These are phyloP conservation scores for Lasioglossum malachurum DNA, from an alignment of 2,888 invertebrate genomes.

Conservation along the genomic window DNA sequence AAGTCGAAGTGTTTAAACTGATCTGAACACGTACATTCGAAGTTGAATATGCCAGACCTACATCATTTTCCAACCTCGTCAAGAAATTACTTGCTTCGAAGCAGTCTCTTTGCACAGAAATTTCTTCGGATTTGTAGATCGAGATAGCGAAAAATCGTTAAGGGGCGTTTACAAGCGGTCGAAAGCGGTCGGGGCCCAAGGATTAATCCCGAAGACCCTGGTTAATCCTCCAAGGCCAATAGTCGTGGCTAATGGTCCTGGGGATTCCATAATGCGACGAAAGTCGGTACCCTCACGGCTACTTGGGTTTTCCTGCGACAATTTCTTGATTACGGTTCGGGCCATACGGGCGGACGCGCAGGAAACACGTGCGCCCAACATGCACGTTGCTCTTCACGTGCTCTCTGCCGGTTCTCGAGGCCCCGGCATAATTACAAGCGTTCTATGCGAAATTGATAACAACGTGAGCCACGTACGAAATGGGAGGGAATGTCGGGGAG, in stretches of 20 bases:
- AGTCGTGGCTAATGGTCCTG: slow-evolving; percentile 14
- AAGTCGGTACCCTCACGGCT: slow-evolving; percentile 38
- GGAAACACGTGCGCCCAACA: slow-evolving; percentile 53
- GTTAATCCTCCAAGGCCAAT: slow-evolving; percentile 12
- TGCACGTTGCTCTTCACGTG: slow-evolving; percentile 40
- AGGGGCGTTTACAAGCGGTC: background rate
- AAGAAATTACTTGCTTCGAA: too few species aligned
- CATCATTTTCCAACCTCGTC: background rate
- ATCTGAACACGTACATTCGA: too few species aligned
- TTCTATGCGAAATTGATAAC: slow-evolving; percentile 52
- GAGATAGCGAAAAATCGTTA: background rate
- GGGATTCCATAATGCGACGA: slow-evolving; percentile 50
- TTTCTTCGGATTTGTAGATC: background rate
- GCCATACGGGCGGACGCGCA: slow-evolving; percentile 63
- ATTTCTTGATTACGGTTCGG: slow-evolving; percentile 46
- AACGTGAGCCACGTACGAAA: slow-evolving; percentile 15
- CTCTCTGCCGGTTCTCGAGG: slow-evolving; percentile 28
- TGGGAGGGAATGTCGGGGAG: background rate
- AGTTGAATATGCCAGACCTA: too few species aligned
- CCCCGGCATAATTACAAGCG: slow-evolving; percentile 54
- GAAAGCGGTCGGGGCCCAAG: background rate
- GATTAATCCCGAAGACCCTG: slow-evolving; percentile 21
- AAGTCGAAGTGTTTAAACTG: too few species aligned
- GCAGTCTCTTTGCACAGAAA: background rate
- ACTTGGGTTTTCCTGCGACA: slow-evolving; percentile 12